Evolutionary conservation across 2,888 invertebrate genomes (phyloP).

Genomic region (Ptilodon capucinus): DNA sequence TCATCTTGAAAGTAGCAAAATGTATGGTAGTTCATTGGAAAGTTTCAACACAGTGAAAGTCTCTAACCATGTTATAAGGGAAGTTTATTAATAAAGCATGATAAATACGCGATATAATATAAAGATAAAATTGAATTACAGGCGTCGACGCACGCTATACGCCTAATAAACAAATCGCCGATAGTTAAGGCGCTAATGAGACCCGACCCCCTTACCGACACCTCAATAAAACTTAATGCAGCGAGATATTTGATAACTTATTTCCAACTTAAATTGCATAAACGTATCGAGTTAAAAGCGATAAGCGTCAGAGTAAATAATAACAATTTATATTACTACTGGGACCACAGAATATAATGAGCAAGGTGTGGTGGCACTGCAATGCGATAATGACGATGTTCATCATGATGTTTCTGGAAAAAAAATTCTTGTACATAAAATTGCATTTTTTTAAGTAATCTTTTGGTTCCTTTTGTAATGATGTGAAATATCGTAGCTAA

Average conservation of each 20-base stretch:
- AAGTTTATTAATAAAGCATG: not conserved
- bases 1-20: not conserved
- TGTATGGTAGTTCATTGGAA: too few species aligned
- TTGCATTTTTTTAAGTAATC: too few species aligned
- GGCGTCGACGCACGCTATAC: not conserved
- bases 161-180: conserved; percentile 4
- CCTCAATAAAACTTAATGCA: conserved; percentile 34
- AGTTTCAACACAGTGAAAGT: too few species aligned
- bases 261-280: conserved; percentile 36
- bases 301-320: conserved; percentile 5
- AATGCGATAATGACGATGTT: too few species aligned
- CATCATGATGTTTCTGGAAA: too few species aligned
- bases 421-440: too few species aligned
- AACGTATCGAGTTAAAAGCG: conserved; percentile 9
- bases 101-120: not conserved
- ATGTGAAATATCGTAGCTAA: too few species aligned
- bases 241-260: conserved; percentile 40
- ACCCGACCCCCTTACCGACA: conserved; percentile 25
- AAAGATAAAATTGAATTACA: conserved; percentile 2
- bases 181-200: conserved; percentile 24
- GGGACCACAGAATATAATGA: too few species aligned
- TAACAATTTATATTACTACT: too few species aligned
- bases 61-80: not conserved
- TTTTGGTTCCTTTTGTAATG: too few species aligned
- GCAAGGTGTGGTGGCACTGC: too few species aligned